Conservation (phyloP, 2,888 invertebrate species). For the Hyppa rectilinea region DNA sequence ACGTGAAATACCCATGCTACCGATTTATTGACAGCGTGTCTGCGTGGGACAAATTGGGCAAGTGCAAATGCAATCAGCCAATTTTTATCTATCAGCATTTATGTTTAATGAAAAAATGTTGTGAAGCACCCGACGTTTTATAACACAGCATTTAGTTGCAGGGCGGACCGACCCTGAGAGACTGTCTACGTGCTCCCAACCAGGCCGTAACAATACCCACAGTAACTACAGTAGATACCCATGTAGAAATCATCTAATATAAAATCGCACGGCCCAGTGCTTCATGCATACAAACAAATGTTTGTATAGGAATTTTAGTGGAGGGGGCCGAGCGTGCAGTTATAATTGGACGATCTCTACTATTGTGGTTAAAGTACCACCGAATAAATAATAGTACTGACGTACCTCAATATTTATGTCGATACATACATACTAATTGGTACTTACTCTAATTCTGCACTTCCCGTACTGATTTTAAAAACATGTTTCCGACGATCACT, state of each 20-base stretch:
- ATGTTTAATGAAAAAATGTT: background rate
- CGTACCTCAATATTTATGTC: too few relatives aligned
- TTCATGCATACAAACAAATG: too few relatives aligned
- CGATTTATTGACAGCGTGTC: background rate
- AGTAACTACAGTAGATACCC: too few relatives aligned
- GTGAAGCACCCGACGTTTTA: conserved; percentile 2
- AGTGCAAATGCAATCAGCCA: background rate
- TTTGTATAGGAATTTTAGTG: too few relatives aligned
- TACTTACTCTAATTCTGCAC: conserved; percentile 93
- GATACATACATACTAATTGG: background rate
- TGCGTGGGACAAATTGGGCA: conserved; percentile 4
- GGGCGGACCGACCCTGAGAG: background rate
- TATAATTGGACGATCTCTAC: too few relatives aligned
- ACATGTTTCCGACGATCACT: conserved; percentile 93
- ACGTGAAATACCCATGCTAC: conserved; percentile 9
- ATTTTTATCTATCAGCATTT: background rate
- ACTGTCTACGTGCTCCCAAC: background rate
- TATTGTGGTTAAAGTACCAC: too few relatives aligned
- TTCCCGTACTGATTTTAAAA: conserved; percentile 93
- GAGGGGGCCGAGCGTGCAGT: too few relatives aligned
- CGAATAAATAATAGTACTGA: too few relatives aligned
- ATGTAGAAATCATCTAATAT: too few relatives aligned
- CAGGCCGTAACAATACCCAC: too few relatives aligned
- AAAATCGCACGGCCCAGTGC: too few relatives aligned
- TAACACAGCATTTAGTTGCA: background rate